Conservation (phyloP, 1,140 invertebrate species). For the roundworm (Caenorhabditis elegans) region WBcel235 BX284605.5:13514001-13514500, state of each 20-base stretch:
- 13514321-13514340: conserved; percentile 44
- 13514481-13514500: conserved; percentile 40
- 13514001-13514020: not conserved
- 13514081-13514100: conserved; percentile 39
- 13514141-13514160: conserved; percentile 34
- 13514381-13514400: not conserved
- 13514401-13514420: conserved; percentile 35
- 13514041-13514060: conserved; percentile 38
- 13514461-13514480: conserved; percentile 20
- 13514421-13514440: not conserved
- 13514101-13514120: conserved; percentile 39
- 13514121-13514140: conserved; percentile 42
- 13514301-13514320: conserved; percentile 41
- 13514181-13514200: conserved; percentile 25
- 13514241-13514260: no score
- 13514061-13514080: conserved; percentile 7
- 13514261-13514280: no score
- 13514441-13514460: conserved; percentile 26
- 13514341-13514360: conserved; percentile 34
- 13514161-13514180: not conserved
- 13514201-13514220: conserved; percentile 36
- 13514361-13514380: conserved; percentile 41
- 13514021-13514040: not conserved
- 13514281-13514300: conserved; percentile 42
- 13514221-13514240: not conserved